Conservation (phyloP, 2,888 invertebrate genomes). For the Xanthorhoe designata region DNA sequence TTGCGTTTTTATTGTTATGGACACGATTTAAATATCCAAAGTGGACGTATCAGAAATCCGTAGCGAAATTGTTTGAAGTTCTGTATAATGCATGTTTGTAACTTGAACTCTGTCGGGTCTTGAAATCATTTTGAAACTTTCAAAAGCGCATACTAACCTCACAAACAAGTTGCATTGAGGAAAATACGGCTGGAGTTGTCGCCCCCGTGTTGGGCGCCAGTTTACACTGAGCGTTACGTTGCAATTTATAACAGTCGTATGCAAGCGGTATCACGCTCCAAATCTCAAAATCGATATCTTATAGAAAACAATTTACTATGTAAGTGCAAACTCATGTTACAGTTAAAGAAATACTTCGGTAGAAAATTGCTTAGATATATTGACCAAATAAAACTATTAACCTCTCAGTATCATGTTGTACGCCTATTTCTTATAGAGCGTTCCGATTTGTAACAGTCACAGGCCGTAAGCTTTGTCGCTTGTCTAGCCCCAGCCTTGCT, state of each 20-base stretch:
- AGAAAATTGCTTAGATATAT: not conserved
- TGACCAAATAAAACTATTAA: not conserved
- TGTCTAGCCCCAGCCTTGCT: constrained; percentile 40
- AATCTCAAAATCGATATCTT: not conserved
- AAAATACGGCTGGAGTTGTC: constrained; percentile 40
- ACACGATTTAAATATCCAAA: constrained; percentile 21
- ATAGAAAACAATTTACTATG: not conserved
- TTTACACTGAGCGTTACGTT: constrained; percentile 32
- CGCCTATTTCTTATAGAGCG: constrained; percentile 30
- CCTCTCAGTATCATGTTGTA: constrained; percentile 25
- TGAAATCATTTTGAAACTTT: constrained; percentile 15
- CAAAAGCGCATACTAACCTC: constrained; percentile 21
- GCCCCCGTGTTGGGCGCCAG: constrained; percentile 42
- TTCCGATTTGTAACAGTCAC: constrained; percentile 42
- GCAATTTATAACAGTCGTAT: constrained; percentile 38
- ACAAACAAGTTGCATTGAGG: constrained; percentile 29
- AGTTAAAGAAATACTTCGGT: not conserved
- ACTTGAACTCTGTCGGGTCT: constrained; percentile 1
- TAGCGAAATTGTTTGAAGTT: not conserved
- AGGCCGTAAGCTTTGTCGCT: constrained; percentile 40
- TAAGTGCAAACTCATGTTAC: not conserved
- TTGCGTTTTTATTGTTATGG: constrained; percentile 22
- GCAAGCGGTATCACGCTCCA: not conserved
- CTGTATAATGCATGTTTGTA: constrained; percentile 7
- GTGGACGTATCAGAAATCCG: not conserved